Evolutionary conservation across 1,140 invertebrate species (phyloP).

Genomic region (Gonatopus flavifemur): DNA sequence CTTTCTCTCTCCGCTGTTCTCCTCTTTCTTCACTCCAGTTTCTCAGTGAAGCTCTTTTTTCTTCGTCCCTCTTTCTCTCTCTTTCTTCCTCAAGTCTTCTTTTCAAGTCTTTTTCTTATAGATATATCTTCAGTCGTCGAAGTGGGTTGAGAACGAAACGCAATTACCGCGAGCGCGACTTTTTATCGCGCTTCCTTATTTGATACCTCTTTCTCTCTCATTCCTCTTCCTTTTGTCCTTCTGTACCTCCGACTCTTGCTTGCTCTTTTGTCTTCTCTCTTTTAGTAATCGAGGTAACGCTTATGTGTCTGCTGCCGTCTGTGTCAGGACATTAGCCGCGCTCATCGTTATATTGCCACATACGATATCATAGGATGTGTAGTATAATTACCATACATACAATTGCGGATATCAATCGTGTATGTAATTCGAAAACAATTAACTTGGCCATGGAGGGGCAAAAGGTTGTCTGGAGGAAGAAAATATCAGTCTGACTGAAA

Average conservation of each 20-base stretch:
- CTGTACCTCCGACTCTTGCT: slow-evolving; percentile 1
- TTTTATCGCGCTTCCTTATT: slow-evolving; percentile 15
- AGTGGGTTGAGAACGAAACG: slow-evolving; percentile 30
- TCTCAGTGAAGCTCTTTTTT: no score
- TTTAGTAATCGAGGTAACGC: slow-evolving; percentile 26
- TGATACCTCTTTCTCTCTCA: not conserved
- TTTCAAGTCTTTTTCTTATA: no score
- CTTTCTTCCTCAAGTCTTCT: slow-evolving; percentile 1
- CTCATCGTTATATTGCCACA: slow-evolving; percentile 19
- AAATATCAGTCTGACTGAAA: no score
- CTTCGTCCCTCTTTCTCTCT: slow-evolving; percentile 6
- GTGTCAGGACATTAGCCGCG: slow-evolving; percentile 13
- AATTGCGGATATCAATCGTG: no score
- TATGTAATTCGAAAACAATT: no score
- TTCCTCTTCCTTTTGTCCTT: slow-evolving; percentile 8
- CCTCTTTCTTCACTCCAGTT: not conserved
- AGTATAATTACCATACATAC: no score
- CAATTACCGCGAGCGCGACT: no score
- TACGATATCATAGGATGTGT: no score
- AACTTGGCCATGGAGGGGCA: no score
- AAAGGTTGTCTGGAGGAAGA: no score
- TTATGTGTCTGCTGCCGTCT: no score
- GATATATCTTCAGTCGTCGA: no score
- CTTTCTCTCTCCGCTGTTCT: not conserved
- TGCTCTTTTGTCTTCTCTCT: slow-evolving; percentile 7